Evolutionary conservation across 30 jellyfish, hydroid and myxozoan genomes (phyloP).

Genomic region (Rhopilema esculentum): DNA sequence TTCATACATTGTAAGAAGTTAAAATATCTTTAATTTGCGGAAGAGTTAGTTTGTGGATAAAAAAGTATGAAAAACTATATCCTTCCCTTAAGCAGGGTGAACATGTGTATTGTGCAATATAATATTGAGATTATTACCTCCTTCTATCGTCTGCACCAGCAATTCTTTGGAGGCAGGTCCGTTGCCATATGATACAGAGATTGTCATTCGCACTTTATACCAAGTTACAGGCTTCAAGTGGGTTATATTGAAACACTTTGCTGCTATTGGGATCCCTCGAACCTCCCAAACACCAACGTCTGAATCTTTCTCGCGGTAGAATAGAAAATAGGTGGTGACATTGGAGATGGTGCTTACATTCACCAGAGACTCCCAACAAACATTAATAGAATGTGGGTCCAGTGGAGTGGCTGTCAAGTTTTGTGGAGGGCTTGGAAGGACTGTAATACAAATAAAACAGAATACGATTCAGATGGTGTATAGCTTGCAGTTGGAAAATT

Average conservation of each 20-base stretch:
- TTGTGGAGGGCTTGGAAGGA: conserved; percentile 39
- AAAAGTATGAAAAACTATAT: too few relatives aligned
- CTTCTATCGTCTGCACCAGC: conserved; percentile 40
- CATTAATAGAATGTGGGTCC: conserved; percentile 27
- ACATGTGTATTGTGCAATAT: too few relatives aligned
- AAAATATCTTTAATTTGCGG: too few relatives aligned
- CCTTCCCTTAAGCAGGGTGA: too few relatives aligned
- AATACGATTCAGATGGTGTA: too few relatives aligned
- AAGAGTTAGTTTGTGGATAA: too few relatives aligned
- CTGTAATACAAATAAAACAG: conserved; percentile 1
- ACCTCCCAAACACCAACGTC: conserved; percentile 52
- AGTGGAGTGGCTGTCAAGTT: conserved; percentile 31
- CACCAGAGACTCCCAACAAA: background rate
- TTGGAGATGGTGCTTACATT: background rate
- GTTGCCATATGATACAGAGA: conserved; percentile 44
- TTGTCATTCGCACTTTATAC: conserved; percentile 34
- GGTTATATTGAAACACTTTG: conserved; percentile 2
- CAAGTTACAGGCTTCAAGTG: conserved; percentile 28
- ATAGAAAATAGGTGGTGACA: conserved; percentile 30
- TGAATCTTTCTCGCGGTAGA: conserved; percentile 26
- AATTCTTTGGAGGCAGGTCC: conserved; percentile 62
- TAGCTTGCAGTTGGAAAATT: background rate
- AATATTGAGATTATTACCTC: conserved; percentile 23
- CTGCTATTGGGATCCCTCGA: conserved; percentile 15
- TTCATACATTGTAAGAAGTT: too few relatives aligned